These are phyloP conservation scores for Entomobrya proxima DNA, from an alignment of 2,888 invertebrate genomes.

Conservation along the genomic window DNA sequence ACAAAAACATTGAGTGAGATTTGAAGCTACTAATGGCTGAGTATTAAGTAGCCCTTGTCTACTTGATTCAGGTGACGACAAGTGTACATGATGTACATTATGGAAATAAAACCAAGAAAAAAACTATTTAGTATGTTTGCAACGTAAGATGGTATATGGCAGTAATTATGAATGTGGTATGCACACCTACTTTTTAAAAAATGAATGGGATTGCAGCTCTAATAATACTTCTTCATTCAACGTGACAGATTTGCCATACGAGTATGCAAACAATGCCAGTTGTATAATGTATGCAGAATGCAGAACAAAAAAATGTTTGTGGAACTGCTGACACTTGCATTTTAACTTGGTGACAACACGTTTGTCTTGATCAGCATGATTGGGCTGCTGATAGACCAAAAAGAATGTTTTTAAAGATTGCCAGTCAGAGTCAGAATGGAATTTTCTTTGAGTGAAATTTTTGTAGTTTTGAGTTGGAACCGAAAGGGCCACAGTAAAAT, in stretches of 20 bases:
- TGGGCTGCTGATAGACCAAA: background rate
- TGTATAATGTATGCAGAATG: background rate
- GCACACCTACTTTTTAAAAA: too few species aligned
- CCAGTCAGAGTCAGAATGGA: background rate
- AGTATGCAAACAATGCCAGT: conserved; percentile 4
- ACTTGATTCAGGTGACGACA: background rate
- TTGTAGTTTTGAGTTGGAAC: too few species aligned
- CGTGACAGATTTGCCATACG: background rate
- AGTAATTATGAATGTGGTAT: too few species aligned
- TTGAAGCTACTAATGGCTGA: background rate
- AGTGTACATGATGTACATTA: background rate
- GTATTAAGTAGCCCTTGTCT: background rate
- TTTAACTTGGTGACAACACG: background rate
- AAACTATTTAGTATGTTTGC: background rate
- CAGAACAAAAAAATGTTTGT: background rate
- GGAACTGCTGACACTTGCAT: conserved; percentile 14
- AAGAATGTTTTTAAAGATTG: background rate
- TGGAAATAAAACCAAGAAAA: background rate
- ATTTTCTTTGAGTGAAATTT: too few species aligned
- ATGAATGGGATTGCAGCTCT: too few species aligned
- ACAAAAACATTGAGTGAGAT: background rate
- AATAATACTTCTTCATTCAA: background rate
- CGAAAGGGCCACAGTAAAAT: too few species aligned
- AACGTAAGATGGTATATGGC: too few species aligned
- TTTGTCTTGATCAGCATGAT: background rate